phyloP scores from a whole-genome alignment of 2,113 vertebrate species.

The Leptobrachium leishanense region DNA sequence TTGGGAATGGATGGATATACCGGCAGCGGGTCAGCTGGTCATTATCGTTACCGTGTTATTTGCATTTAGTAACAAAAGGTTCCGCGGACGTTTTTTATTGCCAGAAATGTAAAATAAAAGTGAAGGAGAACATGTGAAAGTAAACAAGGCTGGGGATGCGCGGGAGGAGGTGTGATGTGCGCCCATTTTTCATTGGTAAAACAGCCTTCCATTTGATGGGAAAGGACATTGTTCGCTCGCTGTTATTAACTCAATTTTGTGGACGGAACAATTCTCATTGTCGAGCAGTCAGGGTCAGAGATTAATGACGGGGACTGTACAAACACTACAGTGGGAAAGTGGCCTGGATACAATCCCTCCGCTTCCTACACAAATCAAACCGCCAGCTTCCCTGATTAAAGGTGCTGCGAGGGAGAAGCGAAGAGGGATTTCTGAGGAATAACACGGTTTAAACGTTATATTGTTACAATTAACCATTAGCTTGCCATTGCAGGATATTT shows the following conservation, averaged over 20 bases:
- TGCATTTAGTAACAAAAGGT: background rate
- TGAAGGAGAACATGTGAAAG: background rate
- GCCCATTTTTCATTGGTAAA: background rate
- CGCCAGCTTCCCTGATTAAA: background rate
- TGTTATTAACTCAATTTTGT: slow-evolving; percentile 5
- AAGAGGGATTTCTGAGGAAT: background rate
- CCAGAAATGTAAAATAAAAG: too few species aligned
- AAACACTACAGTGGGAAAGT: slow-evolving; percentile 22
- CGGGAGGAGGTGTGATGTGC: background rate
- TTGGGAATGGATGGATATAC: too few species aligned
- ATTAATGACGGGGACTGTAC: slow-evolving; percentile 1
- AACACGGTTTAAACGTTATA: background rate
- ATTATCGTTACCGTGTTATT: too few species aligned
- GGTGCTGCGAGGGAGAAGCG: background rate
- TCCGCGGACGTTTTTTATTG: background rate
- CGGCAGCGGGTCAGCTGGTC: too few species aligned
- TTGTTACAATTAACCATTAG: background rate
- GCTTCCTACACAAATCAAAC: background rate
- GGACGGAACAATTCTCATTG: background rate
- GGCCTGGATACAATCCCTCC: background rate
- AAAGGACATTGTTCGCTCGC: background rate
- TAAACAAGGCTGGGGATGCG: background rate
- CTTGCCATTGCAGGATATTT: too few species aligned
- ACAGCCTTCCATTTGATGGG: slow-evolving; percentile 6
- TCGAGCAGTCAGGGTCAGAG: slow-evolving; percentile 7